Percentiles rank a stretch among this genome's conserved stretches.
Evolutionary conservation across 2,888 invertebrate genomes (phyloP).

Genomic region (Eucera pruinosa): DNA sequence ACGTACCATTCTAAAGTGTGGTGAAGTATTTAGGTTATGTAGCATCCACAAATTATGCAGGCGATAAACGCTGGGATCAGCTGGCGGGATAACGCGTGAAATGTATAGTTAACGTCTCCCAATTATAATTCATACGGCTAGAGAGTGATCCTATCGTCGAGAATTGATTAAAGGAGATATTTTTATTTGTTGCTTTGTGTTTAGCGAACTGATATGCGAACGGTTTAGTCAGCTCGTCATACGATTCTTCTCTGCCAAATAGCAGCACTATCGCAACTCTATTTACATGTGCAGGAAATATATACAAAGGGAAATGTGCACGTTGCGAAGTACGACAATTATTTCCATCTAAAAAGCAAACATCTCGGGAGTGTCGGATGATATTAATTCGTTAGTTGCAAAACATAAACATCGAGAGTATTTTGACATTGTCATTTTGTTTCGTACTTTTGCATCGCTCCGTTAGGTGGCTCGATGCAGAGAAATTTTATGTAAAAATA

Average conservation of each 20-base stretch:
- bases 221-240: neutral
- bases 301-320: neutral
- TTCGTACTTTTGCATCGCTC: neutral
- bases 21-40: slow-evolving; percentile 39
- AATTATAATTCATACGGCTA: neutral
- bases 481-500: neutral
- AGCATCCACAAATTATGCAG: slow-evolving; percentile 11
- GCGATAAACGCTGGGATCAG: neutral
- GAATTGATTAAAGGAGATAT: neutral
- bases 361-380: too few species aligned
- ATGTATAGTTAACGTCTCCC: neutral
- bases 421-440: neutral
- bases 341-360: neutral
- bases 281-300: neutral
- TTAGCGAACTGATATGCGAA: slow-evolving; percentile 1
- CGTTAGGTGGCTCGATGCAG: neutral
- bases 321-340: neutral
- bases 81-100: neutral
- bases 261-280: slow-evolving; percentile 28
- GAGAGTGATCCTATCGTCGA: neutral
- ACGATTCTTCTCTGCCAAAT: neutral
- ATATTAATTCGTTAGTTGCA: neutral
- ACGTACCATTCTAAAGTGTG: slow-evolving; percentile 1
- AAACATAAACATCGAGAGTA: slow-evolving; percentile 1
- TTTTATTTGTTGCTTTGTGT: slow-evolving; percentile 14